Conservation (phyloP, 2,797 vertebrate genomes). For the Sternotherus odoratus region DNA sequence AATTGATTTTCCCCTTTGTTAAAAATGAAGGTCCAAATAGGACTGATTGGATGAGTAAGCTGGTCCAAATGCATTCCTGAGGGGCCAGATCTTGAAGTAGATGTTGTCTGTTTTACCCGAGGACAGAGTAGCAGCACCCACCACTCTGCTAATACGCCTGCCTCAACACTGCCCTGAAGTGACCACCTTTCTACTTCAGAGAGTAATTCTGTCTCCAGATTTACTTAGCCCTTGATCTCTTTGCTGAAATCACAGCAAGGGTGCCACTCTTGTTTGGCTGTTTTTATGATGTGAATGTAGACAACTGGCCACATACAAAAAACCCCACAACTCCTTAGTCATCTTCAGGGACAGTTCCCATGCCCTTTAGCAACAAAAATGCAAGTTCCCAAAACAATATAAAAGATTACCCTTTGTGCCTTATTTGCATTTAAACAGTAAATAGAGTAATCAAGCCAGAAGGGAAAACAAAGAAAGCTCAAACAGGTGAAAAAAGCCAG, state of each 20-base stretch:
- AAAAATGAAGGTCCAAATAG: neutral
- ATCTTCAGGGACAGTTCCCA: neutral
- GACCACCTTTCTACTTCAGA: accelerated
- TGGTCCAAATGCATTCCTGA: neutral
- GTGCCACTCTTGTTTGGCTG: neutral
- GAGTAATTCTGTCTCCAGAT: accelerated
- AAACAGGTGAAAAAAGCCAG: neutral
- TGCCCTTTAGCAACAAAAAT: neutral
- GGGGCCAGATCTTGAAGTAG: neutral
- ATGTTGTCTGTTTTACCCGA: neutral
- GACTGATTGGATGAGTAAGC: neutral
- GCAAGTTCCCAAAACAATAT: neutral
- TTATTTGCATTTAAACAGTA: neutral
- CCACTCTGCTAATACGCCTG: neutral
- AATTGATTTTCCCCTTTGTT: neutral
- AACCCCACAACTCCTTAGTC: neutral
- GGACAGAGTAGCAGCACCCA: neutral
- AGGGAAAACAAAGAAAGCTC: neutral
- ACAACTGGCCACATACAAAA: neutral
- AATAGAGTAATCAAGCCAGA: neutral
- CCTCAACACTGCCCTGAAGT: neutral
- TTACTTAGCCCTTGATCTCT: accelerated
- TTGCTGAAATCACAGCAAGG: neutral
- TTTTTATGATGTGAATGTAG: neutral
- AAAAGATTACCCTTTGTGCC: neutral